Evolutionary conservation across 2,888 invertebrate species (phyloP), one percentile per base, ranked within the genome.

Genomic region (Eulithis prunata): DNA sequence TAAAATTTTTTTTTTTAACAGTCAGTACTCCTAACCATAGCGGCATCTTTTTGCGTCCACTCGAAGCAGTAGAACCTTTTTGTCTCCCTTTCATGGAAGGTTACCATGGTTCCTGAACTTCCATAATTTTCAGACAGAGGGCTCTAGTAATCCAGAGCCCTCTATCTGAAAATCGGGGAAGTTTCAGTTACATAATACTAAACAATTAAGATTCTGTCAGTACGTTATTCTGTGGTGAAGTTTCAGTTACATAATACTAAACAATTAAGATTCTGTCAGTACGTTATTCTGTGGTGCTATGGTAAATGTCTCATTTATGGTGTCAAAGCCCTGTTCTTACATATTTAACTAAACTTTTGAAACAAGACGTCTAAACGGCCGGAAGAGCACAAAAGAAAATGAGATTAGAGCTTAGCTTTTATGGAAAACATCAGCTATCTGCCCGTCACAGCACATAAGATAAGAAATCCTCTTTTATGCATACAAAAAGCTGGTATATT

Each of bases 61-160:
- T 32, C 36, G 52, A 59, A 59, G 59, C 32, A 32, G 13, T 28
- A 45, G 12, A 53, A 53, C 45, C 60, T 52, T 60, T 14, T 14
- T 36, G n/a, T 11, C 43, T 58, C 49, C 41, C 21, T 56, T 45
- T 45, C 5, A 3, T 12, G 28, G 8, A n/a, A 12, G 14, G 54
- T 21, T 51, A 36, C 4, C 13, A 41, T 58, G 49, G 14, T 60
- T 54, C 46, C 12, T 10, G 32, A 32, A 32, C 32, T 32, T 32
- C 32, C 4, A 1, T 6, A 28, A 36, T 54, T 36, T 46, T 45
- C 53, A 14, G 14, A 38, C 73, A 61, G 61, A 61, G 54, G 61
- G 54, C 55, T 55, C 60, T 60, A 21, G 1, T 21, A 21, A 21
- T 21, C 21, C 21, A 21, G 21, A 21, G 21, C 21, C 21, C 21